Percentiles rank a stretch among this genome's conserved stretches.
These are phyloP conservation scores for Sarcophaga bullata DNA, from an alignment of 1,140 invertebrate species.

Conservation along the genomic window DNA sequence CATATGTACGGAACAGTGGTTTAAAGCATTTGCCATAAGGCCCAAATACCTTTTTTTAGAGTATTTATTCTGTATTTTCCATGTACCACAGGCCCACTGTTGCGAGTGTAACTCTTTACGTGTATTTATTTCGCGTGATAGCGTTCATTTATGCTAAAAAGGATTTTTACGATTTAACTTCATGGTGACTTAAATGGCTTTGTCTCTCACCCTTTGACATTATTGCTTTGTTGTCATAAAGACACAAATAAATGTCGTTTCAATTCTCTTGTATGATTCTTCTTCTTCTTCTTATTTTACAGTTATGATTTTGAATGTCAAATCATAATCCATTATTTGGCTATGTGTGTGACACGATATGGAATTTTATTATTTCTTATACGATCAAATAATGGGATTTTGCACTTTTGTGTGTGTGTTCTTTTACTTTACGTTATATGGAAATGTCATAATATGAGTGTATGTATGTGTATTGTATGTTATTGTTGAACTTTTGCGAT, in stretches of 20 bases:
- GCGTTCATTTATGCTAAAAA: neutral
- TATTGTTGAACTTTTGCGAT: too few species aligned
- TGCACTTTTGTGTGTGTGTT: conserved; percentile 39
- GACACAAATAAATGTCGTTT: conserved; percentile 2
- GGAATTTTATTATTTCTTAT: neutral
- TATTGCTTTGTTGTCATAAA: neutral
- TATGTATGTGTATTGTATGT: too few species aligned
- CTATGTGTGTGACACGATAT: neutral
- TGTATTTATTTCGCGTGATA: conserved; percentile 9
- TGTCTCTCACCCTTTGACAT: neutral
- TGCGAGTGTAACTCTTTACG: neutral
- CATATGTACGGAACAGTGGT: too few species aligned
- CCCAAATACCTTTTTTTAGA: too few species aligned
- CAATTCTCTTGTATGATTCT: neutral
- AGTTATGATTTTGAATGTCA: neutral
- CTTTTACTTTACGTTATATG: too few species aligned
- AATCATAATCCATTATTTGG: neutral
- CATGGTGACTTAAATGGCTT: neutral
- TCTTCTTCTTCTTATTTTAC: neutral
- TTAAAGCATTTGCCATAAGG: too few species aligned
- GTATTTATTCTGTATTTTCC: too few species aligned
- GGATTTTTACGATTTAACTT: conserved; percentile 14
- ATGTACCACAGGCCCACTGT: neutral
- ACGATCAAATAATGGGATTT: conserved; percentile 43
- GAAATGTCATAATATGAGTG: too few species aligned